Percentiles rank a stretch among this genome's conserved stretches.
Conservation (phyloP, 30 jellyfish, hydroid and myxozoan species). For the Aurelia aurita region DNA sequence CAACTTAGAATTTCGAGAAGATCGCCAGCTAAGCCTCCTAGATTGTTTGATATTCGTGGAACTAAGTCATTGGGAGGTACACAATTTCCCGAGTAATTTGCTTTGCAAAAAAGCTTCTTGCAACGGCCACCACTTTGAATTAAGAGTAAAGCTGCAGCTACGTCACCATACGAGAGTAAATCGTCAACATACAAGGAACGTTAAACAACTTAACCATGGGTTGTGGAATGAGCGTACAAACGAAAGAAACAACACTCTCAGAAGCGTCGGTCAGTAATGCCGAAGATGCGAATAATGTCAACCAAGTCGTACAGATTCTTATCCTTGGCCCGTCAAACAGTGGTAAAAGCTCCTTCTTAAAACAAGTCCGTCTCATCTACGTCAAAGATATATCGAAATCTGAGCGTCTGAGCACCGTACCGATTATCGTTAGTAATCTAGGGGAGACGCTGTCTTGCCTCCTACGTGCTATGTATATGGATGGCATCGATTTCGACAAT, state of each 20-base stretch:
- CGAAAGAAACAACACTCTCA: slow-evolving; percentile 54
- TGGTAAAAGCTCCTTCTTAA: slow-evolving; percentile 59
- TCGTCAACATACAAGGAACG: too few relatives aligned
- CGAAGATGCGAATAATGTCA: slow-evolving; percentile 58
- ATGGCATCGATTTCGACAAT: slow-evolving; percentile 60
- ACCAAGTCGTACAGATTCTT: slow-evolving; percentile 62
- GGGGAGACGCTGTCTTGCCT: slow-evolving; percentile 68
- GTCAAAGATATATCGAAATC: slow-evolving; percentile 58
- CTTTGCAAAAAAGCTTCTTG: too few relatives aligned
- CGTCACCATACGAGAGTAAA: too few relatives aligned
- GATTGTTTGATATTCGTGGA: too few relatives aligned
- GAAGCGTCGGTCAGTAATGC: slow-evolving; percentile 56
- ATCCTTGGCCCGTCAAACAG: slow-evolving; percentile 71
- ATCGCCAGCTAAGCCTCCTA: too few relatives aligned
- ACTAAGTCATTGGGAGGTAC: too few relatives aligned
- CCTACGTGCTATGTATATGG: slow-evolving; percentile 67
- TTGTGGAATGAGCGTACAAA: slow-evolving; percentile 70
- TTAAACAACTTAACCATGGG: slow-evolving; percentile 18
- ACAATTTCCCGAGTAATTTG: too few relatives aligned
- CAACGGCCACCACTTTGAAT: too few relatives aligned
- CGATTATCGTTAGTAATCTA: slow-evolving; percentile 52
- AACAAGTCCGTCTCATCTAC: slow-evolving; percentile 61
- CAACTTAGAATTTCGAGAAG: too few relatives aligned
- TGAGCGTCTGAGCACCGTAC: slow-evolving; percentile 59
- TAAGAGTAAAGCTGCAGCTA: too few relatives aligned